Percentiles rank a stretch among this genome's conserved stretches.
phyloP scores from a whole-genome alignment of 2,113 vertebrate genomes.

The Ictidomys tridecemlineatus region DNA sequence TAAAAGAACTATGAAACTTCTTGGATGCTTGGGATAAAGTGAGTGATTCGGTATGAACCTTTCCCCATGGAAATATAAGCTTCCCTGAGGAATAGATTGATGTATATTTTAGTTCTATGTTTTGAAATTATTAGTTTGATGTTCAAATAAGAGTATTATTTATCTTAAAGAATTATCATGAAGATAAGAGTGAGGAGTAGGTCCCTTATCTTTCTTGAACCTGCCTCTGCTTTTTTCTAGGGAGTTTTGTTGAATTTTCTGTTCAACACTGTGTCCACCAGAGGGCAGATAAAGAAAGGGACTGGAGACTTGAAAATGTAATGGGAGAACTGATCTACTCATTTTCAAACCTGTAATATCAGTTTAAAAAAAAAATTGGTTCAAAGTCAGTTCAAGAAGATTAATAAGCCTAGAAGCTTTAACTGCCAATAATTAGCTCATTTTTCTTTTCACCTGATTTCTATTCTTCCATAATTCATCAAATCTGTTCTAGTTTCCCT shows the following conservation, averaged over 20 bases:
- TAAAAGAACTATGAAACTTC: background rate
- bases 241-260: background rate
- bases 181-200: background rate
- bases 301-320: background rate
- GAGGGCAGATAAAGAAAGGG: slow-evolving; percentile 66
- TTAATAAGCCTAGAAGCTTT: background rate
- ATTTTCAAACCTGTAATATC: background rate
- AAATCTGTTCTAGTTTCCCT: background rate
- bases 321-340: background rate
- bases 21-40: background rate
- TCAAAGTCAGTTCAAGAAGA: slow-evolving; percentile 7
- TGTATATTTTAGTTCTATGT: background rate
- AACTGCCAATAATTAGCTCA: background rate
- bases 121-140: background rate
- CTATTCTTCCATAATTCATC: background rate
- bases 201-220: background rate
- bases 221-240: background rate
- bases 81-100: background rate
- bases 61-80: background rate
- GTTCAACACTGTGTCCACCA: slow-evolving; percentile 62
- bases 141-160: background rate
- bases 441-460: background rate
- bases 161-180: background rate
- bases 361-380: background rate
- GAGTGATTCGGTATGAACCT: background rate